Base-by-base conservation (phyloP, 1,140 invertebrate genomes). In the Calliphora vicina region DNA sequence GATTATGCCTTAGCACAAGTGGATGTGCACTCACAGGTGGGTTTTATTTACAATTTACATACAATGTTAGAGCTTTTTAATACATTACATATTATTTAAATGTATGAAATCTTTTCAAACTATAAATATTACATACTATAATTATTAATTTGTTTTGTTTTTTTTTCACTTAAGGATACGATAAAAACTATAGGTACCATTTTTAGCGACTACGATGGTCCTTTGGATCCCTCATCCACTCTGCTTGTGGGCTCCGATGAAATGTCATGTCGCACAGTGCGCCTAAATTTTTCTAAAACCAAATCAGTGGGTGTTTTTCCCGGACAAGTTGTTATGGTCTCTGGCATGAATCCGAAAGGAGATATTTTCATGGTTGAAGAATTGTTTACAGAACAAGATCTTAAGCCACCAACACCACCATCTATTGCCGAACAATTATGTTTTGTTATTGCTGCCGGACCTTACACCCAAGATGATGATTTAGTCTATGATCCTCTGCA, bases 281-380 rank as follows among this genome's bases (percentile, higher is more conserved):
- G 89, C 12, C 85, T 96, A 12, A 94, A 95, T 87, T 91, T 96
- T 5, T 92, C 90, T 29, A 92, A 93, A 81, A 85, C 96, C 10
- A 92, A 93, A 43, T 93, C 94, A 67, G 97, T 94, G 86, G 94
- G 95, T 0, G 88, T 98, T 13, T 97, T 97, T 88, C 95, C 97
- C 4, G 97, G 97, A 0, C 96, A 98, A 92, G 93, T 97, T 25
- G 93, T 97, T 12, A 94, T 94, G 1, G 92, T 96, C 43, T 92
- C 94, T 71, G 96, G 96, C 0, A 91, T 92, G 1, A 96, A 96
- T 90, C 93, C 93, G 1, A 93, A 93, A 4, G 95, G 95, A 0
- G 93, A 94, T 84, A 92, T 91, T 26, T 92, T 97, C 61, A 87
- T 94, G n/a, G 94, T 93, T 0, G 93, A 94, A 9, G 93, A 95